Conservation (phyloP, 1,140 invertebrate species). For the Aphelinus certus region DNA sequence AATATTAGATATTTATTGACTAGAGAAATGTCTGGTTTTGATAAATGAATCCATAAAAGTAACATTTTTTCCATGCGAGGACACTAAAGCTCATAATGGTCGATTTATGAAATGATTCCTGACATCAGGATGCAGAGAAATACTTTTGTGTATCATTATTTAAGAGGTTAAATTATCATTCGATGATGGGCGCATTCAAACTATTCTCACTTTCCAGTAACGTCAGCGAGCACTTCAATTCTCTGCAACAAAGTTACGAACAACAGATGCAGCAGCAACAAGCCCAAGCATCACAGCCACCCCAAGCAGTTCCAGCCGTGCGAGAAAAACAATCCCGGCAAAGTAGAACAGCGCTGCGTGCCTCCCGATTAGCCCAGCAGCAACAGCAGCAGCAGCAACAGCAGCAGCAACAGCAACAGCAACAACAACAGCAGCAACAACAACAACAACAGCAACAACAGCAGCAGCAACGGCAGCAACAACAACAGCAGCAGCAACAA, state of each 20-base stretch:
- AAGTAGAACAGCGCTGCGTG: slow-evolving; percentile 50
- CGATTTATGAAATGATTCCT: no score
- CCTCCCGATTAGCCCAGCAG: slow-evolving; percentile 52
- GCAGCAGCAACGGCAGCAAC: slow-evolving; percentile 38
- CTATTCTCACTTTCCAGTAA: slow-evolving; percentile 43
- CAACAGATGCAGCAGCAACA: slow-evolving; percentile 34
- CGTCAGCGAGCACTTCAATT: slow-evolving; percentile 50
- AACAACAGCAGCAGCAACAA: slow-evolving; percentile 43
- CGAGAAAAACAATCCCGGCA: slow-evolving; percentile 54
- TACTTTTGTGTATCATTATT: no score
- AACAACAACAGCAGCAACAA: slow-evolving; percentile 38
- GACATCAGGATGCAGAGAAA: no score
- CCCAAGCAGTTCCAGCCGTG: slow-evolving; percentile 26
- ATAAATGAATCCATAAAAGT: no score
- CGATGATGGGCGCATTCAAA: background rate
- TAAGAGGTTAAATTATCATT: no score
- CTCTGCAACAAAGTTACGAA: slow-evolving; percentile 50
- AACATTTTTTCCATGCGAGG: no score
- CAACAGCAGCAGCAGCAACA: slow-evolving; percentile 46
- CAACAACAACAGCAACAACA: slow-evolving; percentile 31
- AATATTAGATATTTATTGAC: no score
- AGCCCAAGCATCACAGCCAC: background rate
- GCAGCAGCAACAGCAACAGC: slow-evolving; percentile 10
- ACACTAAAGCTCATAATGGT: no score
- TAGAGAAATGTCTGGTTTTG: no score